phyloP scores from a whole-genome alignment of 1,140 invertebrate species.

The Drosophila teissieri region DNA sequence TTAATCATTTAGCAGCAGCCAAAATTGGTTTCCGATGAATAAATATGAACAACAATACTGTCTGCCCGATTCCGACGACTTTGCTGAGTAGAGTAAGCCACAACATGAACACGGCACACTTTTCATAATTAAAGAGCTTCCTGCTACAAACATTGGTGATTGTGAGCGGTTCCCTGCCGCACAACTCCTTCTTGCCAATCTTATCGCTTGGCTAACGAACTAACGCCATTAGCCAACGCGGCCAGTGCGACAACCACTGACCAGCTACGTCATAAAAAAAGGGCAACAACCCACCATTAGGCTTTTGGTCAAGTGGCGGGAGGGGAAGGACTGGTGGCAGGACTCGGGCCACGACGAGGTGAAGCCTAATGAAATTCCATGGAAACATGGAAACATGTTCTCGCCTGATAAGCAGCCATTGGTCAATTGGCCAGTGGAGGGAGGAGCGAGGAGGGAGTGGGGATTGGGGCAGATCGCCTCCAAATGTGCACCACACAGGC shows the following conservation, averaged over 20 bases:
- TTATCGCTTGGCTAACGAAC: slow-evolving; percentile 78
- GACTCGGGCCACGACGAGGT: slow-evolving; percentile 6
- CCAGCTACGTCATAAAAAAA: slow-evolving; percentile 61
- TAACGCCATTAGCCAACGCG: slow-evolving; percentile 75
- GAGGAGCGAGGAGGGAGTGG: slow-evolving; percentile 30
- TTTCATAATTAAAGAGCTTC: slow-evolving; percentile 48
- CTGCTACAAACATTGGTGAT: slow-evolving; percentile 36
- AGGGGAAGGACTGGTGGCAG: too few relatives aligned
- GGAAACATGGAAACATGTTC: slow-evolving; percentile 81
- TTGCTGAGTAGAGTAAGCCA: not conserved
- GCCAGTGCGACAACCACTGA: slow-evolving; percentile 53
- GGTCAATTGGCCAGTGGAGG: slow-evolving; percentile 63
- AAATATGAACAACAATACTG: not conserved
- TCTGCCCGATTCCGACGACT: not conserved
- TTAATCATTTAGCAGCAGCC: not conserved
- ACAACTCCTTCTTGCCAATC: slow-evolving; percentile 42
- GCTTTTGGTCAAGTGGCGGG: slow-evolving; percentile 5
- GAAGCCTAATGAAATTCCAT: slow-evolving; percentile 81
- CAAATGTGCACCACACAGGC: slow-evolving; percentile 79
- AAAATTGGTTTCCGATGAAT: not conserved
- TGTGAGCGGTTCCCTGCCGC: slow-evolving; percentile 3
- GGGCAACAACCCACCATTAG: slow-evolving; percentile 68
- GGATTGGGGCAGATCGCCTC: slow-evolving; percentile 1
- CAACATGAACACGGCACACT: slow-evolving; percentile 13
- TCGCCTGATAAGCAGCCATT: slow-evolving; percentile 84